Evolutionary conservation across 2,797 vertebrate genomes (phyloP).

Genomic region (Simalia tracyae): DNA sequence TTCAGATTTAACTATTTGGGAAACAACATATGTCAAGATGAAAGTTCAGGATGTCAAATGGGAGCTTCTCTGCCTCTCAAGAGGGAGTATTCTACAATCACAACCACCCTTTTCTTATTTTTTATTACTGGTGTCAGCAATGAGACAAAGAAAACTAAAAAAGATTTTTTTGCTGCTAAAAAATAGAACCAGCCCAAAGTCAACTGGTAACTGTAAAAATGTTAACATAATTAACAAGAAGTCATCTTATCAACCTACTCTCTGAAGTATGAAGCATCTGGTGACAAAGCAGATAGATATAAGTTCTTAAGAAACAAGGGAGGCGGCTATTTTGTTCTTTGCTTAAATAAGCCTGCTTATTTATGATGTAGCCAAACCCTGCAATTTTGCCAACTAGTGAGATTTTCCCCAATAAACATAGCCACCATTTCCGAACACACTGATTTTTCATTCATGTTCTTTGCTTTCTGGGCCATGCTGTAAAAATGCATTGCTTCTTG

Average conservation of each 20-base stretch:
- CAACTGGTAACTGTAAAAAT: constrained; percentile 60
- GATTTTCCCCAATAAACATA: background rate
- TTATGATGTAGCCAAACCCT: background rate
- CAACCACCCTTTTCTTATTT: too few relatives aligned
- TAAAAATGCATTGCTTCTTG: constrained; percentile 37
- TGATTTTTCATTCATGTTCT: background rate
- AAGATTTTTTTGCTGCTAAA: too few relatives aligned
- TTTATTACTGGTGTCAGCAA: too few relatives aligned
- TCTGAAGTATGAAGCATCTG: constrained; percentile 42
- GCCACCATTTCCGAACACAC: constrained; percentile 13
- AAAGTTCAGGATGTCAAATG: too few relatives aligned
- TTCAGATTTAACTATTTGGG: too few relatives aligned
- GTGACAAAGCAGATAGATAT: constrained; percentile 6
- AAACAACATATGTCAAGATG: too few relatives aligned
- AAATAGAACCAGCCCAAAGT: background rate
- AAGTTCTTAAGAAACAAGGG: constrained; percentile 37
- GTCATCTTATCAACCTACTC: constrained; percentile 37
- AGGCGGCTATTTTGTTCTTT: constrained; percentile 42
- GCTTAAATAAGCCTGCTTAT: background rate
- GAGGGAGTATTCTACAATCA: too few relatives aligned
- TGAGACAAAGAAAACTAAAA: too few relatives aligned
- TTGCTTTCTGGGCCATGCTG: constrained; percentile 42
- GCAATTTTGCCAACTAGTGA: constrained; percentile 10
- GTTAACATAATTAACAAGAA: constrained; percentile 50
- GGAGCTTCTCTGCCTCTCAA: too few relatives aligned